Evolutionary conservation across 1,140 invertebrate genomes (phyloP).

Genomic region (Drosophila lowei): DNA sequence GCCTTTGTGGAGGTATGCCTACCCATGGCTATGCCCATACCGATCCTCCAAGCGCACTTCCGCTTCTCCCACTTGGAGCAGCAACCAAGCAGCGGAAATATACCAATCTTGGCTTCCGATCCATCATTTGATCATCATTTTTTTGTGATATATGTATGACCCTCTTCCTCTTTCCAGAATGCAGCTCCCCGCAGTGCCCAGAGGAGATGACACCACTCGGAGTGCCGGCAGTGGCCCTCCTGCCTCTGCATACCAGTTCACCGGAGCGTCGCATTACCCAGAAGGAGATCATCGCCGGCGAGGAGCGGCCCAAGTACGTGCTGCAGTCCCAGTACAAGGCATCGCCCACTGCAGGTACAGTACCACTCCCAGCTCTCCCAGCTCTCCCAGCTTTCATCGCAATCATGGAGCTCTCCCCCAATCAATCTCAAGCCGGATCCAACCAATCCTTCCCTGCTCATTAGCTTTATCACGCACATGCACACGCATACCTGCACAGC

Average conservation of each 20-base stretch:
- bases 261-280: constrained; percentile 82
- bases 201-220: constrained; percentile 73
- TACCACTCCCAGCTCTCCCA: background rate
- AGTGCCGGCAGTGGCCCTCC: constrained; percentile 76
- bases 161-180: constrained; percentile 48
- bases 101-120: constrained; percentile 13
- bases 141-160: background rate
- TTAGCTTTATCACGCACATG: constrained; percentile 28
- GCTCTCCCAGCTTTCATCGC: too few species aligned
- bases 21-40: constrained; percentile 4
- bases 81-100: constrained; percentile 11
- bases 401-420: background rate
- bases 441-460: constrained; percentile 22
- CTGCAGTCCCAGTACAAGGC: constrained; percentile 78
- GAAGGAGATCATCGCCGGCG: constrained; percentile 83
- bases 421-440: constrained; percentile 2
- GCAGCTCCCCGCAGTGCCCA: constrained; percentile 71
- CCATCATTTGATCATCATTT: constrained; percentile 15
- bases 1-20: too few species aligned
- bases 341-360: constrained; percentile 56
- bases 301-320: constrained; percentile 82
- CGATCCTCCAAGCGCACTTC: constrained; percentile 77
- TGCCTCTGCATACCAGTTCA: constrained; percentile 79
- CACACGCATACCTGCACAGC: constrained; percentile 18
- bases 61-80: constrained; percentile 18